Evolutionary conservation across 2,797 vertebrate genomes (phyloP), one percentile per base, ranked within the genome.

Genomic region (Melanogrammus aeglefinus): DNA sequence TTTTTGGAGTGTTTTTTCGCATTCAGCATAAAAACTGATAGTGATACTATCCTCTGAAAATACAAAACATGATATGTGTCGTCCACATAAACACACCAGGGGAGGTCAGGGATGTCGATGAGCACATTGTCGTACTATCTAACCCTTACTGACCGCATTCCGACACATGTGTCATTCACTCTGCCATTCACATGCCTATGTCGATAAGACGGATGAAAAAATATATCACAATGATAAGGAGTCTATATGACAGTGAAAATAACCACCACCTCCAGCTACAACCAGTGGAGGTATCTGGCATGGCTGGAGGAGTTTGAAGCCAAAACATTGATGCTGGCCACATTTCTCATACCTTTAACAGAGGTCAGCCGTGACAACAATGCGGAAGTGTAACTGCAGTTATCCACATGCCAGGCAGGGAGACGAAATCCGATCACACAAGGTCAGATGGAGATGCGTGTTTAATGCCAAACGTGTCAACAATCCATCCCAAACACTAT

Each of bases 1-100:
- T 77, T 51, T 72, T 27, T 16, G 71, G 83, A 41, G 76, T 77
- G 63, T 44, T 33, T 44, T 33, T 33, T 72, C 72, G 35, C 71
- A 31, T 72, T 72, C 35, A 33, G 71, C 31, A 16, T 21, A 31
- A 35, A 72, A 72, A 72, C 71, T 5, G 31, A 36, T 36, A 36
- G 71, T 7, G 14, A 33, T 29, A 33, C 14, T 18, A 72, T 44
- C 41, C 12, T 44, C 41, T 44, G 41, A 44, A 72, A 18, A 57
- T 18, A 57, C 47, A 63, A 24, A n/a, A 63, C 57, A 63, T 24
- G 6, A 24, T 14, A 63, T 1, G 57, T 63, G n/a, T n/a, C 16
- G 7, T 24, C n/a, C 57, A 63, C 57, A 63, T 5, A 63, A 63
- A 63, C 21, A 5, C 57, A 24, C 57, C n/a, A 21, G 57, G 21